These are phyloP conservation scores for Gracilinanus agilis DNA, from an alignment of 2,113 vertebrate species.

Conservation along the genomic window DNA sequence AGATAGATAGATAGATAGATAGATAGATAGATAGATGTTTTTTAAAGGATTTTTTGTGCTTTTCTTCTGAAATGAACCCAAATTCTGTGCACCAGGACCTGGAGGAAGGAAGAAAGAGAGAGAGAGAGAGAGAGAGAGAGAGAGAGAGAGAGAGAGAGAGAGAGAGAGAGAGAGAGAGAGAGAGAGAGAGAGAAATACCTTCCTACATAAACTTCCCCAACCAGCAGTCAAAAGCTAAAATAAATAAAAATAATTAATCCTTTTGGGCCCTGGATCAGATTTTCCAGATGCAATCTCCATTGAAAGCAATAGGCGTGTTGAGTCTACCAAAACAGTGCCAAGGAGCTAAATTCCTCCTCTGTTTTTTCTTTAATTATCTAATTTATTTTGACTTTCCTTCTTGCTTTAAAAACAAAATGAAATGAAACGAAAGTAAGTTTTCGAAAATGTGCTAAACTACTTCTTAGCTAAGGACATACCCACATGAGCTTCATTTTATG, in stretches of 20 bases:
- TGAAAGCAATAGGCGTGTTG: conserved; percentile 37
- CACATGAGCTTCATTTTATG: conserved; percentile 19
- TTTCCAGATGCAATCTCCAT: conserved; percentile 71
- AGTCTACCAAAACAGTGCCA: conserved; percentile 65
- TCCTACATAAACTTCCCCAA: conserved; percentile 58
- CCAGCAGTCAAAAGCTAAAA: conserved; percentile 68
- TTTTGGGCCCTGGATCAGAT: conserved; percentile 56
- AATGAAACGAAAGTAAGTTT: conserved; percentile 32
- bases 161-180: conserved; percentile 36
- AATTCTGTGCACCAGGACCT: conserved; percentile 16
- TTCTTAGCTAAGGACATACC: conserved; percentile 60
- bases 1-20: too few species aligned
- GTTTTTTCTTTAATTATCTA: conserved; percentile 66
- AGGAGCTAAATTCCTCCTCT: conserved; percentile 60
- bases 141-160: conserved; percentile 54
- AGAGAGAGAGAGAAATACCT: conserved; percentile 47
- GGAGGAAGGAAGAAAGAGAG: conserved; percentile 60
- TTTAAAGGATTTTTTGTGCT: not conserved
- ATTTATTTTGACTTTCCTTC: conserved; percentile 62
- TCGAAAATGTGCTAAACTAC: conserved; percentile 49
- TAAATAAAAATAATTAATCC: conserved; percentile 78
- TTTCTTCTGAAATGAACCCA: conserved; percentile 39
- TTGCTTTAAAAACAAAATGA: conserved; percentile 31
- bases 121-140: conserved; percentile 19
- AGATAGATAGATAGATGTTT: not conserved